Evolutionary conservation across 2,797 vertebrate genomes (phyloP).

Genomic region (Harpagifer antarcticus): DNA sequence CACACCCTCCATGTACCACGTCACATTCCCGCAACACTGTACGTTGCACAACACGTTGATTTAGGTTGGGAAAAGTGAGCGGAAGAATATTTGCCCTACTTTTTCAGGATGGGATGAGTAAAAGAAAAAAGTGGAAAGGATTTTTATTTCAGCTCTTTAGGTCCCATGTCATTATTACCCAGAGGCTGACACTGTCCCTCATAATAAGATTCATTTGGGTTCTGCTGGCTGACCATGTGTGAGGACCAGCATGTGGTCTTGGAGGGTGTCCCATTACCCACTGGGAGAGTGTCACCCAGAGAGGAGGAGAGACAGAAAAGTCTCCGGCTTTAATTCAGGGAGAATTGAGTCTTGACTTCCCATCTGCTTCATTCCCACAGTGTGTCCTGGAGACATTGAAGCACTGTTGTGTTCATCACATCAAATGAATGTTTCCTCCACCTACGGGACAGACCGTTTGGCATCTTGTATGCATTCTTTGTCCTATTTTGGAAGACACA

Average conservation of each 20-base stretch:
- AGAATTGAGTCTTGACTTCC: slow-evolving; percentile 27
- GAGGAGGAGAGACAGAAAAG: slow-evolving; percentile 20
- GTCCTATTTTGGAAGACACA: slow-evolving; percentile 2
- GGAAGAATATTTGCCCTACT: neutral
- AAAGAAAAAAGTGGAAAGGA: slow-evolving; percentile 7
- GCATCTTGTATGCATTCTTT: neutral
- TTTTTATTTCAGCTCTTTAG: neutral
- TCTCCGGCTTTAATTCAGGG: slow-evolving; percentile 40
- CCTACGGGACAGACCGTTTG: neutral
- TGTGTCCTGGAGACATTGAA: slow-evolving; percentile 3
- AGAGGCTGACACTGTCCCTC: slow-evolving; percentile 24
- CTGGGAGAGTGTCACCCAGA: slow-evolving; percentile 26
- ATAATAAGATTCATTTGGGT: slow-evolving; percentile 55
- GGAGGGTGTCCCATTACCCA: slow-evolving; percentile 48
- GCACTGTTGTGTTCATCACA: slow-evolving; percentile 8
- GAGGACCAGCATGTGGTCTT: slow-evolving; percentile 50
- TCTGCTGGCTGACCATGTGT: slow-evolving; percentile 57
- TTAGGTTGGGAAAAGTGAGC: slow-evolving; percentile 5
- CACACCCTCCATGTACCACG: slow-evolving; percentile 53
- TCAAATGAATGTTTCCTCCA: slow-evolving; percentile 15
- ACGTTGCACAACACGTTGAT: slow-evolving; percentile 36
- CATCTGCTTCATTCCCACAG: slow-evolving; percentile 36
- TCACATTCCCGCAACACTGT: slow-evolving; percentile 44
- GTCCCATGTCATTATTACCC: slow-evolving; percentile 14
- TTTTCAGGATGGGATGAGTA: neutral